Evolutionary conservation across 2,113 vertebrate species (phyloP).

Genomic region (Bubo scandiacus): DNA sequence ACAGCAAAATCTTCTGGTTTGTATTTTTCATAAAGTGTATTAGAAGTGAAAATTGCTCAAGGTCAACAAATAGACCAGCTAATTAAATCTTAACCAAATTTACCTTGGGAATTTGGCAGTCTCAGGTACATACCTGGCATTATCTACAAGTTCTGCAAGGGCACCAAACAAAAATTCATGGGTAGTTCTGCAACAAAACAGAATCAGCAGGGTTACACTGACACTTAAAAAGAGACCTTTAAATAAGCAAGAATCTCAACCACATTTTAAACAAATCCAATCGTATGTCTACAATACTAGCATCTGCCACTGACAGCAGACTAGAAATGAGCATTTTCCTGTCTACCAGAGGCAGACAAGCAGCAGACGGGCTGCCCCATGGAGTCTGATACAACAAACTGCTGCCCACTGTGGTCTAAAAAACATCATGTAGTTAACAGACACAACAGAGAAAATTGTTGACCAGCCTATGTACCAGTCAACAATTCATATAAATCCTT

Average conservation of each 20-base stretch:
- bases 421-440: accelerated
- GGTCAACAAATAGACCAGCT: not conserved
- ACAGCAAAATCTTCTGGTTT: not conserved
- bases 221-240: not conserved
- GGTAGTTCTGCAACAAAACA: conserved; percentile 86
- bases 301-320: not conserved
- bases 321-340: not conserved
- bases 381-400: not conserved
- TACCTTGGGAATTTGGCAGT: not conserved
- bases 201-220: conserved; percentile 27
- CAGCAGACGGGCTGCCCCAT: not conserved
- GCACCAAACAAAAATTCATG: conserved; percentile 99
- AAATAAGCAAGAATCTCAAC: not conserved
- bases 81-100: not conserved
- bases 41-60: not conserved
- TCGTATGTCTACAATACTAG: not conserved
- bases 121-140: conserved; percentile 88
- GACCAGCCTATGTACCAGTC: not conserved
- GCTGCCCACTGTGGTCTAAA: not conserved
- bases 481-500: not conserved
- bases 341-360: not conserved
- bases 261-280: not conserved
- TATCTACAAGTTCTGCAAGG: conserved; percentile 97
- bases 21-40: not conserved
- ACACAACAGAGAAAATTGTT: not conserved